phyloP scores from a whole-genome alignment of 2,888 invertebrate species.

The Ornithoptera priamus region DNA sequence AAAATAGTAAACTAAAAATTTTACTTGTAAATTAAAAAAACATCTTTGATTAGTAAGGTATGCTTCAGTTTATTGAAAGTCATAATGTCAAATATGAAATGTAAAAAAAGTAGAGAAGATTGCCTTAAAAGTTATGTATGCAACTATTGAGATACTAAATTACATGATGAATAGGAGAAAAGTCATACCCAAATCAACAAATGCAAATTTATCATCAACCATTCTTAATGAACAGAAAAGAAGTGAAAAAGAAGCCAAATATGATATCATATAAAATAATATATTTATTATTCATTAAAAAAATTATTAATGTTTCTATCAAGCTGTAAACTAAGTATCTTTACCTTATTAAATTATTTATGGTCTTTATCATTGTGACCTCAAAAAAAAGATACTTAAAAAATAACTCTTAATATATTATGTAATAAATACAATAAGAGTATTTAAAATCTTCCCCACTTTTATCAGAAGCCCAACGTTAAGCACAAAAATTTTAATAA shows the following conservation, averaged over 20 bases:
- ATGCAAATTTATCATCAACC: too few relatives aligned
- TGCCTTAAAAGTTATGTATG: too few relatives aligned
- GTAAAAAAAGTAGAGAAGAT: too few relatives aligned
- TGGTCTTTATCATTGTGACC: constrained; percentile 43
- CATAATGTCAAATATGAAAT: too few relatives aligned
- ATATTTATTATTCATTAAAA: not conserved
- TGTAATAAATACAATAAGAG: not conserved
- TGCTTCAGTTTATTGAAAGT: too few relatives aligned
- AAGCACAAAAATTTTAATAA: not conserved
- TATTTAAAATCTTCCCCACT: not conserved
- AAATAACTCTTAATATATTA: not conserved
- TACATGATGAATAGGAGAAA: too few relatives aligned
- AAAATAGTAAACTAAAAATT: not conserved
- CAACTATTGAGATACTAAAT: too few relatives aligned
- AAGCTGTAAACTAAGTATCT: constrained; percentile 24
- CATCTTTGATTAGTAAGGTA: too few relatives aligned
- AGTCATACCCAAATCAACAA: too few relatives aligned
- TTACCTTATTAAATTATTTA: constrained; percentile 33
- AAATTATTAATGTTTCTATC: not conserved
- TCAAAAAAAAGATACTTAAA: constrained; percentile 32
- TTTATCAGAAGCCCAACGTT: not conserved
- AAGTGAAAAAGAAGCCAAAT: too few relatives aligned
- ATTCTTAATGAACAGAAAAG: too few relatives aligned
- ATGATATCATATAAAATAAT: not conserved
- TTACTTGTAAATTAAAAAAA: not conserved